Base-by-base conservation (phyloP, 2,888 invertebrate species). In the Girardia tigrina region DNA sequence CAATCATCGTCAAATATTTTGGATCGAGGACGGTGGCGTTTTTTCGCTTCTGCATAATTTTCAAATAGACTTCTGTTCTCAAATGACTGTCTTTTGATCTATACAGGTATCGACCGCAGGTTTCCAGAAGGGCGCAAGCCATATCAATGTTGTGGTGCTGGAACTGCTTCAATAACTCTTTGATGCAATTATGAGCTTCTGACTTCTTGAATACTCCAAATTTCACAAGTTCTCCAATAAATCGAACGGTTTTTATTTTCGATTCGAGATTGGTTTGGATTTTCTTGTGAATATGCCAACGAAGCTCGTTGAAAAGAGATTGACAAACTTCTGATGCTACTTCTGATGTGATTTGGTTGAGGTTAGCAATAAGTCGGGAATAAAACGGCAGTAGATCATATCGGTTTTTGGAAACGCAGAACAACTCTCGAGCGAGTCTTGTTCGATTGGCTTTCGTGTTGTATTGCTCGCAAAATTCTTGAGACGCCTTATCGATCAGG, bases 81-180 rank as follows among this genome's bases (percentile, higher is more conserved):
- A 92, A 90, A 82, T 94, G 92, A 0, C 94, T 92, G 79, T 94
- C 94, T 0, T 90, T 88, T 76, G 90, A 90, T 80, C 94, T 91
- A 82, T 92, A 94, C 42, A 97, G 86, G 85, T 89, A 95, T 78
- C 92, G 87, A 0, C 97, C 97, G 82, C 94, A 93, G 0, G 91
- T 91, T 85, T 97, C 97, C 72, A 97, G 86, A 77, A 97, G 87
- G 80, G 92, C 91, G 82, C 95, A 95, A 0, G 92, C 92, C 97
- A 97, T 97, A 86, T 97, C 97, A 78, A 97, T 93, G 84, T 94
- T 93, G 85, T 93, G 92, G 81, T 88, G 87, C 77, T 90, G 90
- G 81, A 97, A 97, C 83, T 97, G 94, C 81, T 91, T 90, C 23
- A 97, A 86, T 56, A 97, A 85, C 78, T 92, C 84, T 81, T 94